phyloP scores from a whole-genome alignment of 1,140 invertebrate genomes.

The Cydia amplana region DNA sequence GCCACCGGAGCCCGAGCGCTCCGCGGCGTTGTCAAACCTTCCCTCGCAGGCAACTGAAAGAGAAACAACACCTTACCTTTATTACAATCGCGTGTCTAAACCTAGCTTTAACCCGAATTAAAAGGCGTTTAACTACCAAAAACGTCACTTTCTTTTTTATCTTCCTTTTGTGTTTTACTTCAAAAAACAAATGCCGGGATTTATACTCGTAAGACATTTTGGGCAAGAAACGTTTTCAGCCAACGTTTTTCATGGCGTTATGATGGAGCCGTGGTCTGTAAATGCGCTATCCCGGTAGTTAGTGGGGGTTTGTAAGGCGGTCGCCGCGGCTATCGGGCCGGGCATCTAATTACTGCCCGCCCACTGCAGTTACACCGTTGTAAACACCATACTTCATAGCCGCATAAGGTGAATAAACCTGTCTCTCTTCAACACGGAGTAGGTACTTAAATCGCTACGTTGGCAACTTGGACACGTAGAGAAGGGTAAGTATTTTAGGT shows the following conservation, averaged over 20 bases:
- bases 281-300: constrained; percentile 4
- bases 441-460: constrained; percentile 38
- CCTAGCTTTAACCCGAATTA: background rate
- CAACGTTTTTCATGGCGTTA: constrained; percentile 33
- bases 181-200: constrained; percentile 57
- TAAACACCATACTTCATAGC: constrained; percentile 39
- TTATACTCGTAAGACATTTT: constrained; percentile 63
- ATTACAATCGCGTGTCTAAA: constrained; percentile 27
- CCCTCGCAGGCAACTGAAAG: constrained; percentile 66
- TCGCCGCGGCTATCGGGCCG: constrained; percentile 58
- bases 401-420: constrained; percentile 51
- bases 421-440: constrained; percentile 50
- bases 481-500: constrained; percentile 18
- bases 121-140: constrained; percentile 45
- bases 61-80: constrained; percentile 36
- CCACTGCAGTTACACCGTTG: constrained; percentile 47
- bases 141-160: constrained; percentile 67
- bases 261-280: constrained; percentile 51
- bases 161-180: constrained; percentile 62
- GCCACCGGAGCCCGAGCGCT: constrained; percentile 68
- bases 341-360: constrained; percentile 67
- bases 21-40: constrained; percentile 68
- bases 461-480: background rate
- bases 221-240: constrained; percentile 33
- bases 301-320: constrained; percentile 21